These are phyloP conservation scores for Suricata suricatta DNA, from an alignment of 2,113 vertebrate species.

Conservation along the genomic window DNA sequence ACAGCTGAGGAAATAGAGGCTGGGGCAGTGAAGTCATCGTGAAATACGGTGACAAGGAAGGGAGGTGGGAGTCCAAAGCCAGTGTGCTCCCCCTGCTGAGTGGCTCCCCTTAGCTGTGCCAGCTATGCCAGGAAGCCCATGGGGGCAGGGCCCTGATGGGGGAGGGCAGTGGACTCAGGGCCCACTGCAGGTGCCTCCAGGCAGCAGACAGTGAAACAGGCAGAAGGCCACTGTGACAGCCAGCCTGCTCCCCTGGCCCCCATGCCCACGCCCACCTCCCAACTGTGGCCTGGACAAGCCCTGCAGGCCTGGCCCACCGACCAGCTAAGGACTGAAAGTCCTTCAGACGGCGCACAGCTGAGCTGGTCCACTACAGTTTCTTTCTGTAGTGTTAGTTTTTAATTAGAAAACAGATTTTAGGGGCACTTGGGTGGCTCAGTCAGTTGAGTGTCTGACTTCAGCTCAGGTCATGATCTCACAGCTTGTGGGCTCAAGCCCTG, in stretches of 20 bases:
- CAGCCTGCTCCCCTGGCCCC: background rate
- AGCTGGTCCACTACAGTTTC: background rate
- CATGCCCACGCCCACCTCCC: too few species aligned
- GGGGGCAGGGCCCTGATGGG: background rate
- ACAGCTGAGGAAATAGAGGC: background rate
- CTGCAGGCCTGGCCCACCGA: background rate
- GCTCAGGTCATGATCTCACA: too few species aligned
- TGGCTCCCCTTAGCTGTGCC: fast-evolving
- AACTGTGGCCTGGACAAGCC: background rate
- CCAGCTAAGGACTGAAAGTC: background rate
- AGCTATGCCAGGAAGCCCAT: background rate
- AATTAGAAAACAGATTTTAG: background rate
- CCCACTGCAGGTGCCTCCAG: background rate
- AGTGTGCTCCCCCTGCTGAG: background rate
- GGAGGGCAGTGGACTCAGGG: background rate
- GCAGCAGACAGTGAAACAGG: background rate
- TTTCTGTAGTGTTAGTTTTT: background rate
- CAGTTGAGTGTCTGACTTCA: too few species aligned
- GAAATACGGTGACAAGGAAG: background rate
- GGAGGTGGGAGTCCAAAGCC: background rate
- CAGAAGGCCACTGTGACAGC: background rate
- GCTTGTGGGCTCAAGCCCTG: too few species aligned
- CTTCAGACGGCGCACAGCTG: background rate
- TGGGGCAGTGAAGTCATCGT: background rate
- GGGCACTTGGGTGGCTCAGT: too few species aligned